Conservation (phyloP, 2,888 invertebrate genomes). For the Stenurella melanura region DNA sequence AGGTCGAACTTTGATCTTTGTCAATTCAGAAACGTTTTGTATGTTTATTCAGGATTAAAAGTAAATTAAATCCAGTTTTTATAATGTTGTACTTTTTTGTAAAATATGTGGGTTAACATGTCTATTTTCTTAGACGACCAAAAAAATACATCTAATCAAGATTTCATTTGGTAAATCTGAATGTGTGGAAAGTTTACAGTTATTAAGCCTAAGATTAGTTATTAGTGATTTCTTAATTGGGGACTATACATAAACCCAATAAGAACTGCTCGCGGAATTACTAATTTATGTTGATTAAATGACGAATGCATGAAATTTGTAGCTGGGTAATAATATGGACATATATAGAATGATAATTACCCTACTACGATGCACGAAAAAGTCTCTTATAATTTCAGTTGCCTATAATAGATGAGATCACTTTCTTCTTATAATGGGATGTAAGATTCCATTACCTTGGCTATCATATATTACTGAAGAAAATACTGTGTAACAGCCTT, state of each 20-base stretch:
- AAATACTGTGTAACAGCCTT: too few relatives aligned
- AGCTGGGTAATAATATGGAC: too few relatives aligned
- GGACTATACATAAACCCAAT: not conserved
- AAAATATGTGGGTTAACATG: conserved; percentile 2
- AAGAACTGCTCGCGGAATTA: not conserved
- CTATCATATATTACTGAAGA: too few relatives aligned
- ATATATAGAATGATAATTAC: too few relatives aligned
- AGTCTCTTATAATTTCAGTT: too few relatives aligned
- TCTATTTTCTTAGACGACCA: conserved; percentile 7
- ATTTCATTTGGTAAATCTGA: conserved; percentile 1
- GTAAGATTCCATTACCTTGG: too few relatives aligned
- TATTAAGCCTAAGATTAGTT: not conserved
- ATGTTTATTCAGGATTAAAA: conserved; percentile 4
- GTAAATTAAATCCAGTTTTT: conserved; percentile 7
- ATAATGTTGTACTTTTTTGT: conserved; percentile 4
- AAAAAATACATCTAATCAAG: not conserved
- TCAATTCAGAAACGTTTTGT: not conserved
- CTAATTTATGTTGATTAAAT: not conserved
- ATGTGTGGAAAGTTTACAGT: conserved; percentile 6
- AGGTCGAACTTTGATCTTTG: conserved; percentile 7
- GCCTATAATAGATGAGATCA: too few relatives aligned
- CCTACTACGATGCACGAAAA: too few relatives aligned
- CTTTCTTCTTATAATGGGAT: too few relatives aligned
- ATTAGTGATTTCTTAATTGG: not conserved
- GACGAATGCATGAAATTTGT: not conserved